phyloP scores from a whole-genome alignment of 2,113 vertebrate species.

The Alligator mississippiensis region DNA sequence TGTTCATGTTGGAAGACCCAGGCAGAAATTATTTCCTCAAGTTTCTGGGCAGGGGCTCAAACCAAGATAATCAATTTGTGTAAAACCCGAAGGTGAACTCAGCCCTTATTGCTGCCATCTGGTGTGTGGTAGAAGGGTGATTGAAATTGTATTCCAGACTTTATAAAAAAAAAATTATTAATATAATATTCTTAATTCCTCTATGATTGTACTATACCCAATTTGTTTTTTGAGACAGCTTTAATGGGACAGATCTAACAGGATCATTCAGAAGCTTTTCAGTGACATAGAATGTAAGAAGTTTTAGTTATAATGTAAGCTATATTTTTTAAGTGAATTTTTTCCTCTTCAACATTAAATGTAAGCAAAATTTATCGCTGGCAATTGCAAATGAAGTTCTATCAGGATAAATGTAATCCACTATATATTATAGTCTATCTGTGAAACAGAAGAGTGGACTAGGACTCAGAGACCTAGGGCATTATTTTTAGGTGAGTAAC shows the following conservation, averaged over 20 bases:
- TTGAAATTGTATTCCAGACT: not conserved
- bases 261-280: not conserved
- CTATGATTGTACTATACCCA: not conserved
- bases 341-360: not conserved
- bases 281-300: not conserved
- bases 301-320: not conserved
- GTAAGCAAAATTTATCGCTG: not conserved
- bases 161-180: not conserved
- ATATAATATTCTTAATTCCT: not conserved
- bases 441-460: not conserved
- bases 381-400: not conserved
- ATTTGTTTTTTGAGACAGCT: not conserved
- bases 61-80: no score
- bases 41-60: no score
- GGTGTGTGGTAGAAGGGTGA: no score
- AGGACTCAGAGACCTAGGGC: fast-evolving
- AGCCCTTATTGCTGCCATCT: no score
- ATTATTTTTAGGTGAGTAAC: not conserved
- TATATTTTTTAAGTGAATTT: not conserved
- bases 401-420: not conserved
- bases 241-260: not conserved
- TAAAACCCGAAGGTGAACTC: no score
- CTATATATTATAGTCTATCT: not conserved
- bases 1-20: no score
- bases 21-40: no score